Evolutionary conservation across 2,888 invertebrate species (phyloP).

Genomic region (Lasioglossum malachurum): DNA sequence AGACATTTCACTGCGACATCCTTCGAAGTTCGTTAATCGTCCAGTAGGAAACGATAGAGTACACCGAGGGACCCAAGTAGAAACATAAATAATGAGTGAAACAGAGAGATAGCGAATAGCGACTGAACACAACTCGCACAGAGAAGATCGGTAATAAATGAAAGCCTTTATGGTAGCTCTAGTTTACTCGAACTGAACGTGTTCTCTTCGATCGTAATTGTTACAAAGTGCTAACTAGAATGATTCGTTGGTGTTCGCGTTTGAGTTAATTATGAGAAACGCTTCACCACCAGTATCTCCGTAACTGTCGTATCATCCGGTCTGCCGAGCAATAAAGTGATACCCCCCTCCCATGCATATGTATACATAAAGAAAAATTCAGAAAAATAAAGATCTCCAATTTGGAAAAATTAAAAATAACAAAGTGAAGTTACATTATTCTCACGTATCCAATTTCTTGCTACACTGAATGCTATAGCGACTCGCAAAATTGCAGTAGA

Average conservation of each 20-base stretch:
- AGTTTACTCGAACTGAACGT: neutral
- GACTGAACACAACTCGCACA: neutral
- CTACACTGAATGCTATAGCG: too few species aligned
- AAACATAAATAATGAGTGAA: conserved; percentile 1
- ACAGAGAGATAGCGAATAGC: neutral
- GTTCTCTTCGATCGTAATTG: neutral
- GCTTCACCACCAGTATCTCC: too few species aligned
- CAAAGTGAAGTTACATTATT: too few species aligned
- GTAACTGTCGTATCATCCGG: neutral
- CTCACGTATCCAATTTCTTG: too few species aligned
- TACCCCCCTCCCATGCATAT: too few species aligned
- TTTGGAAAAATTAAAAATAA: too few species aligned
- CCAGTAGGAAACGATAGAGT: neutral
- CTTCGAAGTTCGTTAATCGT: neutral
- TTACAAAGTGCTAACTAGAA: neutral
- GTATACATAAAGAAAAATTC: too few species aligned
- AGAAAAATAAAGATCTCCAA: too few species aligned
- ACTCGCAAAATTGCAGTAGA: too few species aligned
- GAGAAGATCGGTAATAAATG: neutral
- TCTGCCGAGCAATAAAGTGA: too few species aligned
- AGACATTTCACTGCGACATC: neutral
- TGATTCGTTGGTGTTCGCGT: neutral
- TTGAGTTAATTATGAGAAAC: neutral
- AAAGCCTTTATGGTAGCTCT: neutral
- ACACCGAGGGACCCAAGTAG: neutral